Evolutionary conservation across 1,140 invertebrate species (phyloP).

Genomic region (Latrodectus geometricus): DNA sequence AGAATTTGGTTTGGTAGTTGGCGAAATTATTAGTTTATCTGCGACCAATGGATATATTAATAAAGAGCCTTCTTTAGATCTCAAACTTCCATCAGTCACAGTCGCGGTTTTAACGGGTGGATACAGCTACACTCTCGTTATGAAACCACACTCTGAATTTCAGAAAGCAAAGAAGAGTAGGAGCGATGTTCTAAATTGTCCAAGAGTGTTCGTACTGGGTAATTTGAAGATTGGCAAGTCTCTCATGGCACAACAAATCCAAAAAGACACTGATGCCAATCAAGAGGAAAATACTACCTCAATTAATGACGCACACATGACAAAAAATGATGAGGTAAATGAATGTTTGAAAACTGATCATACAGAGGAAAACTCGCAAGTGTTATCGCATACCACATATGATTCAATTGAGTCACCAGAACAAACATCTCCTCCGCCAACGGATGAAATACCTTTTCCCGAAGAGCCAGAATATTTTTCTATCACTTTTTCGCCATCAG

Average conservation of each 20-base stretch:
- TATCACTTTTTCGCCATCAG: not conserved
- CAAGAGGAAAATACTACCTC: not conserved
- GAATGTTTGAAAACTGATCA: not conserved
- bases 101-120: not conserved
- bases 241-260: not conserved
- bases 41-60: not conserved
- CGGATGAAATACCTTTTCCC: not conserved
- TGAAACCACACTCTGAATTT: not conserved
- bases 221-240: slow-evolving; percentile 12
- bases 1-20: slow-evolving; percentile 28
- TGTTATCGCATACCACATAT: not conserved
- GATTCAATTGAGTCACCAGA: not conserved
- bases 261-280: not conserved
- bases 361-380: not conserved
- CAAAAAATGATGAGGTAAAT: not conserved
- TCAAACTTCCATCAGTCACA: not conserved
- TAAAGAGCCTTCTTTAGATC: not conserved
- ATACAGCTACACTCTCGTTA: slow-evolving; percentile 16
- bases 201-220: slow-evolving; percentile 3
- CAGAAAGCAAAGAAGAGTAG: not conserved
- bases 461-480: slow-evolving; percentile 40
- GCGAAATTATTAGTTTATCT: slow-evolving; percentile 2
- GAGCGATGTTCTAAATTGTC: too few species aligned
- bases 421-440: not conserved
- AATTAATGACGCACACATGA: not conserved